Percentiles rank a stretch among this genome's conserved stretches.
Conservation (phyloP, 2,888 invertebrate genomes). For the Mimachlamys varia region DNA sequence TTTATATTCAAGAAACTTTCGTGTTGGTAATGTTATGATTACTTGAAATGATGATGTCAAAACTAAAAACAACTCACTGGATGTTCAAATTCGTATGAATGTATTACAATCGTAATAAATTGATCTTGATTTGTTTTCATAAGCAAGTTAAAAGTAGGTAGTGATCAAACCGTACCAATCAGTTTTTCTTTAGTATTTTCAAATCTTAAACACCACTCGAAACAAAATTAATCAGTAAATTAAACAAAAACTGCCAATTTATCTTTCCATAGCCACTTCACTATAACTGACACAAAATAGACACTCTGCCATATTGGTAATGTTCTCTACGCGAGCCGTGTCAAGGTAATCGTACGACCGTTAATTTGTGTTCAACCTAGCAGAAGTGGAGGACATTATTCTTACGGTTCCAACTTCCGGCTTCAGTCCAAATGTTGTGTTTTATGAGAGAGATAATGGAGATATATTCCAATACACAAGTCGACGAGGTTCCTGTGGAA, state of each 20-base stretch:
- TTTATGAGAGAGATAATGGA: neutral
- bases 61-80: too few relatives aligned
- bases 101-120: too few relatives aligned
- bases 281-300: neutral
- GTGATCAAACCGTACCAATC: neutral
- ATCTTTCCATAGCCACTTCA: neutral
- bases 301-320: neutral
- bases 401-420: neutral
- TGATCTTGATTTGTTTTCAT: too few relatives aligned
- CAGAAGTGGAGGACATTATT: neutral
- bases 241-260: neutral
- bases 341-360: neutral
- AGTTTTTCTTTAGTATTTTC: neutral
- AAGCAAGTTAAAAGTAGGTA: too few relatives aligned
- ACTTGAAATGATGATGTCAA: too few relatives aligned
- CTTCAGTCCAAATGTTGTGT: neutral
- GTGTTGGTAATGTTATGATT: too few relatives aligned
- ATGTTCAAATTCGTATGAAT: too few relatives aligned
- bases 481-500: neutral
- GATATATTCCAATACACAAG: neutral
- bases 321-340: neutral
- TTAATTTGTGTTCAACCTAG: neutral
- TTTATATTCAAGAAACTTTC: too few relatives aligned
- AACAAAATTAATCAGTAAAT: neutral
- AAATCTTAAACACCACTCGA: neutral